phyloP scores from a whole-genome alignment of 2,113 vertebrate genomes.

The Crotalus viridis region DNA sequence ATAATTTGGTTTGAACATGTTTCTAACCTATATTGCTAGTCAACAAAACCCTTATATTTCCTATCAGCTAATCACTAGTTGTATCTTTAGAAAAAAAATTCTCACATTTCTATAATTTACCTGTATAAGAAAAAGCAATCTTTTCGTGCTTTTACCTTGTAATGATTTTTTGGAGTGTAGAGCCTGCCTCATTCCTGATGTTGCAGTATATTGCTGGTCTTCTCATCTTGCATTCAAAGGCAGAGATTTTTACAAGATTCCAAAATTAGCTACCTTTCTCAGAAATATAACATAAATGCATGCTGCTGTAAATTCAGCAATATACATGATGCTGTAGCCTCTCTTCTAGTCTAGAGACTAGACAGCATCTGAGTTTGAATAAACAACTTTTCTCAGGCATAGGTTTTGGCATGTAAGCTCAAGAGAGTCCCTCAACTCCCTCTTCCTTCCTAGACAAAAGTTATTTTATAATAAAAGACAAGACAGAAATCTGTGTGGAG shows the following conservation, averaged over 20 bases:
- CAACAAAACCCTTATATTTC: not conserved
- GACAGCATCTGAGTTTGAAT: not conserved
- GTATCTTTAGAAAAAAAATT: not conserved
- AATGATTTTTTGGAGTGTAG: not conserved
- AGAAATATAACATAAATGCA: not conserved
- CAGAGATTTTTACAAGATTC: not conserved
- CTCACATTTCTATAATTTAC: not conserved
- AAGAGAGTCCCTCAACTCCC: not conserved
- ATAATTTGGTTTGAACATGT: not conserved
- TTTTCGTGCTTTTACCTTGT: not conserved
- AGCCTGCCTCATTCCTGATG: not conserved
- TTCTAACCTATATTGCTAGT: not conserved
- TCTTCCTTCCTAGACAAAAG: not conserved
- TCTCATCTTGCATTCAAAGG: not conserved
- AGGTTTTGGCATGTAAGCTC: not conserved
- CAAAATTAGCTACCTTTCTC: not conserved
- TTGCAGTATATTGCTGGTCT: not conserved
- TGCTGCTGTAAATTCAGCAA: not conserved
- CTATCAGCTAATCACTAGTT: not conserved
- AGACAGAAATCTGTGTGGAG: not conserved
- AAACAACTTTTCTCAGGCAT: not conserved
- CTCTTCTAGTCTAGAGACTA: not conserved
- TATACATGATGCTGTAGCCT: not conserved
- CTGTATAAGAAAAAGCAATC: not conserved
- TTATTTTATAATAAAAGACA: not conserved